These are phyloP conservation scores for Hyperopisus bebe DNA, from an alignment of 2,113 vertebrate species.

Conservation along the genomic window DNA sequence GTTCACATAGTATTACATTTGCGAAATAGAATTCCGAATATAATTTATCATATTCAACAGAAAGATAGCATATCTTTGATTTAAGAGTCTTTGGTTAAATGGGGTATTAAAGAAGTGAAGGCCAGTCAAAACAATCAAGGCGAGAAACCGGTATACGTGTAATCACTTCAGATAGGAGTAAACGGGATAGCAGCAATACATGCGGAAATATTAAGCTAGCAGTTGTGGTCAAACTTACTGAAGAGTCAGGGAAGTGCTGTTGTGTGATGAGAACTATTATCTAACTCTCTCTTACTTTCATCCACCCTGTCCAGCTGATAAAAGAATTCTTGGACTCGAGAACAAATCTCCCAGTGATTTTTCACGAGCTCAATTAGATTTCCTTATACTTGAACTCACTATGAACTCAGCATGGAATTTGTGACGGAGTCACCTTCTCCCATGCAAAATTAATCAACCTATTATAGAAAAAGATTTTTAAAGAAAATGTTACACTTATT, in stretches of 20 bases:
- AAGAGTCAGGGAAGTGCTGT: not conserved
- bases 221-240: not conserved
- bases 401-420: conserved; percentile 13
- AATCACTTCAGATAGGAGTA: not conserved
- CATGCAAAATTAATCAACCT: not conserved
- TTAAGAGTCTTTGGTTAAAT: not conserved
- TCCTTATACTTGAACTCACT: not conserved
- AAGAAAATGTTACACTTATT: not conserved
- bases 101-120: not conserved
- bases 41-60: not conserved
- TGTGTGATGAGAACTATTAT: not conserved
- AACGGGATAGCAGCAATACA: not conserved
- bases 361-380: not conserved
- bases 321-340: not conserved
- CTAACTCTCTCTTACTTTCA: not conserved
- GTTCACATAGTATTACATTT: not conserved
- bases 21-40: not conserved
- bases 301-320: not conserved
- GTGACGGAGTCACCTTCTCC: not conserved
- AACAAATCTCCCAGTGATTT: not conserved
- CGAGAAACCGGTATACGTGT: not conserved
- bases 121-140: not conserved
- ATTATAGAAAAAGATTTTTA: not conserved
- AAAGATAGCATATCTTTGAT: not conserved
- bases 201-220: not conserved